A percentile compares a stretch with the other conserved stretches of the same genome.
Evolutionary conservation across 2,797 vertebrate genomes (phyloP).

Genomic region (Notamacropus eugenii): DNA sequence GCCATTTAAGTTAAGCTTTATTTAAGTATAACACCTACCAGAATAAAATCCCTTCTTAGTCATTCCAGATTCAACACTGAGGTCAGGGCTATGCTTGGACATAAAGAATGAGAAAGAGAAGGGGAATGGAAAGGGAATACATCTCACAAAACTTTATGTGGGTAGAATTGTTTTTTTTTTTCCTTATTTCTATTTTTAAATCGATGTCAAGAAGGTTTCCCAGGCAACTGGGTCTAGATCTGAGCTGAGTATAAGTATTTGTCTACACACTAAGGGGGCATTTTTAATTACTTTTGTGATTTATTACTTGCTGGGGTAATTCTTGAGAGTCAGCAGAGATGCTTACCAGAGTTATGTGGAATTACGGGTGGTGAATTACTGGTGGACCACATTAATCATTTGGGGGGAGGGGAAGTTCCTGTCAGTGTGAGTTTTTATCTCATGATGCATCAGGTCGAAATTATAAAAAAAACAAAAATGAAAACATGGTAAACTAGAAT

Average conservation of each 20-base stretch:
- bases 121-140: constrained; percentile 11
- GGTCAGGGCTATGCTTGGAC: constrained; percentile 22
- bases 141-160: neutral
- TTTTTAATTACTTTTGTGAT: constrained; percentile 76
- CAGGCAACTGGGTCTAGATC: constrained; percentile 16
- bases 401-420: neutral
- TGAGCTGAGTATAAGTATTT: constrained; percentile 35
- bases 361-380: constrained; percentile 61
- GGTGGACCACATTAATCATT: constrained; percentile 68
- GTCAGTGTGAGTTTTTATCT: constrained; percentile 55
- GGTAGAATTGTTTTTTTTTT: constrained; percentile 28
- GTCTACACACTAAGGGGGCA: constrained; percentile 37
- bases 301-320: constrained; percentile 72
- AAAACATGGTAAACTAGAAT: neutral
- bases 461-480: neutral
- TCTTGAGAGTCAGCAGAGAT: constrained; percentile 50
- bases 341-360: constrained; percentile 63
- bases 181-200: constrained; percentile 48
- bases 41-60: constrained; percentile 12
- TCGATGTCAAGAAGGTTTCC: constrained; percentile 52
- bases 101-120: neutral
- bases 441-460: constrained; percentile 38
- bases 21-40: constrained; percentile 24
- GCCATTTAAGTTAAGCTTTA: constrained; percentile 22
- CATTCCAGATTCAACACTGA: neutral